A percentile compares a stretch with the other conserved stretches of the same genome.
Evolutionary conservation across 2,888 invertebrate species (phyloP).

Genomic region (Oxycera nigricornis): DNA sequence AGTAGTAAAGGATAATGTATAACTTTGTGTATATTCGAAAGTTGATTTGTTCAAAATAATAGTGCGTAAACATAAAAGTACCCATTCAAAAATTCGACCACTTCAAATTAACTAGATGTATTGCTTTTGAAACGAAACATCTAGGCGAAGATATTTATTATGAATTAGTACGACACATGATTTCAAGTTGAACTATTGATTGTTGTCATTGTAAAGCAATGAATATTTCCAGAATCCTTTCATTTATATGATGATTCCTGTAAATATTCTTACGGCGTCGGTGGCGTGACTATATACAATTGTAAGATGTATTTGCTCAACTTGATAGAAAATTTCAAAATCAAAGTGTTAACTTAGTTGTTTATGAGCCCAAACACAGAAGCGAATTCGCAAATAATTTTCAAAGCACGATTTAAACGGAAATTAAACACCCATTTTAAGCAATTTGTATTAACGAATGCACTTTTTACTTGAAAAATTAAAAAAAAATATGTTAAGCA

Average conservation of each 20-base stretch:
- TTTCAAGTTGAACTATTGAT: neutral
- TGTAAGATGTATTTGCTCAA: neutral
- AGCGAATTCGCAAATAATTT: neutral
- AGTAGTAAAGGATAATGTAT: conserved; percentile 29
- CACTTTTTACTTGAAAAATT: neutral
- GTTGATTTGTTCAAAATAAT: neutral
- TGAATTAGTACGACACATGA: neutral
- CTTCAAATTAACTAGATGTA: neutral
- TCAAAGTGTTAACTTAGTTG: no score
- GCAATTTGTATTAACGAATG: neutral
- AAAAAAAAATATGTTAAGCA: conserved; percentile 28
- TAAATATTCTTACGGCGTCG: conserved; percentile 1
- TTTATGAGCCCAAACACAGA: neutral
- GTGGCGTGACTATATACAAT: neutral
- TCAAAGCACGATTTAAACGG: neutral
- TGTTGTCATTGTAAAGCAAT: neutral
- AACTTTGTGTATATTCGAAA: conserved; percentile 41
- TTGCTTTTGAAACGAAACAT: neutral
- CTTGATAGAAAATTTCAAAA: no score
- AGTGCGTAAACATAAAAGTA: neutral
- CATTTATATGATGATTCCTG: neutral
- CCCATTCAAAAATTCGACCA: conserved; percentile 5
- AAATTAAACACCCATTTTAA: neutral
- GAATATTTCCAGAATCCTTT: neutral
- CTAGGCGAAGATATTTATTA: neutral